These are phyloP conservation scores for Xyrauchen texanus DNA, from an alignment of 2,113 vertebrate species.

Conservation along the genomic window DNA sequence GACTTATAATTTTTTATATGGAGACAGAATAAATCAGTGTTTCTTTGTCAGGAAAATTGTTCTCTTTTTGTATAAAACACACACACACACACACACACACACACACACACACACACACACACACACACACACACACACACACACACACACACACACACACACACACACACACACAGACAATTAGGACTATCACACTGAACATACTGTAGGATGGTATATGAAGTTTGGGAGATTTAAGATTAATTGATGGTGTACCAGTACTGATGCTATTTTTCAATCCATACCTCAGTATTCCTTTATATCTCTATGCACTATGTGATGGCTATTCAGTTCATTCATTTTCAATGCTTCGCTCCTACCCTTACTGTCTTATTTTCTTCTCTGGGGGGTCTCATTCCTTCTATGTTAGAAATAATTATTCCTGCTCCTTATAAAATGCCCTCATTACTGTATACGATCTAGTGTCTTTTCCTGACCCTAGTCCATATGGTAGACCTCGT, in stretches of 20 bases:
- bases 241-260: conserved; percentile 26
- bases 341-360: background rate
- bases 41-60: conserved; percentile 14
- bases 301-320: background rate
- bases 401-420: conserved; percentile 20
- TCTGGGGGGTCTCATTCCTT: background rate
- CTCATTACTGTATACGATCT: conserved; percentile 2
- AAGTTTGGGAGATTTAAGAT: conserved; percentile 50
- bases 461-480: background rate
- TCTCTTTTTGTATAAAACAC: too few species aligned
- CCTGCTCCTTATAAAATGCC: background rate
- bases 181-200: background rate
- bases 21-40: conserved; percentile 14
- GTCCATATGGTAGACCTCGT: background rate
- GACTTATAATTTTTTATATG: background rate
- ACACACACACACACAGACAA: too few species aligned
- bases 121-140: too few species aligned
- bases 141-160: too few species aligned
- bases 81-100: too few species aligned
- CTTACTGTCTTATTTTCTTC: background rate
- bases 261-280: conserved; percentile 36
- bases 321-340: background rate
- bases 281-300: background rate
- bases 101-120: too few species aligned
- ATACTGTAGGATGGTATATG: background rate